phyloP scores from a whole-genome alignment of 1,140 invertebrate species.

The Anadara kagoshimensis region DNA sequence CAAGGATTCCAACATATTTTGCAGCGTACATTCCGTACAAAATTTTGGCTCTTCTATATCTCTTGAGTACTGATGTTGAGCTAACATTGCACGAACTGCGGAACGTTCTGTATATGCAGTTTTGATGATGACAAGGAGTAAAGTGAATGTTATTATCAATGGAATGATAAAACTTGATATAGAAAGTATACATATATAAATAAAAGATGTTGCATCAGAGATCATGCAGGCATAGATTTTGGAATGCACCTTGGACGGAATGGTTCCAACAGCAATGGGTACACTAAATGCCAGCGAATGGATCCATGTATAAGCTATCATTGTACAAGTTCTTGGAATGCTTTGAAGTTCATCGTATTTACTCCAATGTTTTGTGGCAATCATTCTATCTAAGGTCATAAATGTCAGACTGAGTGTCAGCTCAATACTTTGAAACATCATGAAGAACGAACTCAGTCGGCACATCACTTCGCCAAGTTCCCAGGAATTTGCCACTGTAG shows the following conservation, averaged over 20 bases:
- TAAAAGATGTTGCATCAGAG: conserved; percentile 45
- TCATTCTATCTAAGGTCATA: conserved; percentile 55
- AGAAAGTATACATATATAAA: conserved; percentile 47
- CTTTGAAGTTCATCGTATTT: conserved; percentile 52
- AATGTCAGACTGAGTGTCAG: conserved; percentile 52
- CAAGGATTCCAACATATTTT: conserved; percentile 53
- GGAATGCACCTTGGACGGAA: conserved; percentile 36
- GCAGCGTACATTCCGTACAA: conserved; percentile 48
- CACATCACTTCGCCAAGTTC: conserved; percentile 54
- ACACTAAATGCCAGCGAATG: conserved; percentile 59
- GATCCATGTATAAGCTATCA: conserved; percentile 60
- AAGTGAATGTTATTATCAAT: conserved; percentile 46
- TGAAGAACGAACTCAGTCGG: conserved; percentile 59
- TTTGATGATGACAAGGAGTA: conserved; percentile 57
- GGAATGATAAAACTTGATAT: conserved; percentile 59
- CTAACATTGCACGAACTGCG: conserved; percentile 28
- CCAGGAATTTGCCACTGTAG: conserved; percentile 60
- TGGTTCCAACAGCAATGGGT: conserved; percentile 50
- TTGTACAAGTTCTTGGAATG: conserved; percentile 32
- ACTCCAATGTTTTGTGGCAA: conserved; percentile 46
- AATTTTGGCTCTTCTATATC: conserved; percentile 41
- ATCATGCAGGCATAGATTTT: conserved; percentile 51
- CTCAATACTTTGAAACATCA: conserved; percentile 55
- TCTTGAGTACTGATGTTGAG: conserved; percentile 58
- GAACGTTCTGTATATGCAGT: conserved; percentile 43